Conservation (phyloP, 2,113 vertebrate species). For the Thinocorus orbignyianus region DNA sequence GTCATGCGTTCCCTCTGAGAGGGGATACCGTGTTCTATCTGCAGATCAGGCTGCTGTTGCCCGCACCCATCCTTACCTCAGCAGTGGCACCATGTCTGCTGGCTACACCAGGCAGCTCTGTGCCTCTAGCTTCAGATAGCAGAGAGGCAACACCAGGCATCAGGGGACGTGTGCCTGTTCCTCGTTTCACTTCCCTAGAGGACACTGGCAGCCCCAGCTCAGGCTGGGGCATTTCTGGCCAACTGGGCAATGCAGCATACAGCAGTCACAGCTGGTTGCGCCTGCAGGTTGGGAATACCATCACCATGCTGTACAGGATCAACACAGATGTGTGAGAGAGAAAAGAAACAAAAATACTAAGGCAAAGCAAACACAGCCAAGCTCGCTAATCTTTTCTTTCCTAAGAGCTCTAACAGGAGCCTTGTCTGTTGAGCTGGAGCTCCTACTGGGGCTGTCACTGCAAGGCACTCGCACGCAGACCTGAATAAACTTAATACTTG, state of each 20-base stretch:
- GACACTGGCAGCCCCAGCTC: fast-evolving
- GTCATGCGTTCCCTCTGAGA: not conserved
- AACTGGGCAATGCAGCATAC: fast-evolving
- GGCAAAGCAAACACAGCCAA: not conserved
- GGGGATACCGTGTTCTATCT: not conserved
- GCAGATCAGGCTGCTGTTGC: not conserved
- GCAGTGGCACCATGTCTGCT: not conserved
- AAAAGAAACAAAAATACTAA: not conserved
- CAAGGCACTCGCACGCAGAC: not conserved
- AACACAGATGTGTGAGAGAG: not conserved
- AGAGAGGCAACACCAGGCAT: not conserved
- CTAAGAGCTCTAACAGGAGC: not conserved
- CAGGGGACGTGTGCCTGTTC: not conserved
- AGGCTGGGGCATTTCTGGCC: not conserved
- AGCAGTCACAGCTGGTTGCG: not conserved
- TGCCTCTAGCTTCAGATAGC: not conserved
- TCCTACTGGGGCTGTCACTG: fast-evolving
- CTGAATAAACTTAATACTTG: not conserved
- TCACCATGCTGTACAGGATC: fast-evolving
- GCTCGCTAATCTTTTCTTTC: not conserved
- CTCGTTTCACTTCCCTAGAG: not conserved
- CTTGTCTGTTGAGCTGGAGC: not conserved
- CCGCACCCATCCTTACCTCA: not conserved
- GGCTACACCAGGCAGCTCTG: not conserved
- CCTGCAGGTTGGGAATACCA: not conserved